Percentiles rank a stretch among this genome's conserved stretches.
Conservation (phyloP, 2,113 vertebrate genomes). For the Salvelinus sp. region DNA sequence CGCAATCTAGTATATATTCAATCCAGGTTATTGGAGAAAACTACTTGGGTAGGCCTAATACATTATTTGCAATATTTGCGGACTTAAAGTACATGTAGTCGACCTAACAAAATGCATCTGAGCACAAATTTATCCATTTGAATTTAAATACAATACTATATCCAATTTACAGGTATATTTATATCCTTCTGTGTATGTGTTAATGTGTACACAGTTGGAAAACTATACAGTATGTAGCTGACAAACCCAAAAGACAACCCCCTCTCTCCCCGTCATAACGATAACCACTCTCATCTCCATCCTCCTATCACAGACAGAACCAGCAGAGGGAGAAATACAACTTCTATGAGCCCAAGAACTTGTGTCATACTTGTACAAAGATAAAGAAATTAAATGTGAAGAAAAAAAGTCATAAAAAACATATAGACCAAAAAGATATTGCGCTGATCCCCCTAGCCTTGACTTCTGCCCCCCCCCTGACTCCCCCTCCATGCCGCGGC, state of each 20-base stretch:
- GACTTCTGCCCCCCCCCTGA: too few species aligned
- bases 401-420: constrained; percentile 43
- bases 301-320: constrained; percentile 63
- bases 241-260: constrained; percentile 42
- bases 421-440: constrained; percentile 44
- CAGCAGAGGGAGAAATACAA: constrained; percentile 79
- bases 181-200: too few species aligned
- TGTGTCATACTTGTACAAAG: constrained; percentile 53
- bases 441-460: constrained; percentile 50
- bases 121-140: constrained; percentile 67
- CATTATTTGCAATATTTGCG: constrained; percentile 61
- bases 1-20: constrained; percentile 31
- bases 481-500: too few species aligned
- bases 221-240: constrained; percentile 46
- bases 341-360: constrained; percentile 61
- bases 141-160: constrained; percentile 20
- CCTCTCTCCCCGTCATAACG: constrained; percentile 5
- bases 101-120: constrained; percentile 43
- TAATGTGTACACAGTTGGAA: constrained; percentile 50
- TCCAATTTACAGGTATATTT: too few species aligned
- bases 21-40: constrained; percentile 52
- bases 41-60: constrained; percentile 48
- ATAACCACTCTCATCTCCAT: constrained; percentile 60
- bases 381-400: constrained; percentile 31
- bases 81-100: constrained; percentile 18